These are phyloP conservation scores for Holothuria leucospilota DNA, from an alignment of 53 echinoderm and acorn worm species.

Conservation along the genomic window DNA sequence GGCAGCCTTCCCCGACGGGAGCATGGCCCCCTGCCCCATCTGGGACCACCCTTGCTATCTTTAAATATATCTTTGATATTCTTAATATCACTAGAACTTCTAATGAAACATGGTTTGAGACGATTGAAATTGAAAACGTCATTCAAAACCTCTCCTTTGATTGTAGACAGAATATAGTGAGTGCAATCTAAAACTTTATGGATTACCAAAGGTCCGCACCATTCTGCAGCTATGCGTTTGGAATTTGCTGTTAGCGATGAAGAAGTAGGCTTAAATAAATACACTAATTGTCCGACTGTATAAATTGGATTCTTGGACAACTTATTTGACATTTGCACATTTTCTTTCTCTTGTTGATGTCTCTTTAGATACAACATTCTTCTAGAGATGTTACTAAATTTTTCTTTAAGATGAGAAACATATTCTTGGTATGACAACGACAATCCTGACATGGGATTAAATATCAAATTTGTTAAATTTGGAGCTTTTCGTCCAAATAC, in stretches of 20 bases:
- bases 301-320: constrained; percentile 7
- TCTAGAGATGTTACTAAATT: constrained; percentile 1
- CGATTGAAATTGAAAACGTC: constrained; percentile 54
- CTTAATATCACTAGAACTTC: constrained; percentile 33
- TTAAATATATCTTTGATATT: background rate
- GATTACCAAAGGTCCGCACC: no score
- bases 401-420: constrained; percentile 7
- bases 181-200: constrained; percentile 18
- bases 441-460: background rate
- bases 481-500: background rate
- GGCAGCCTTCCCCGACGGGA: no score
- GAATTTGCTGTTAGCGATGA: background rate
- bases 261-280: background rate
- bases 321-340: background rate
- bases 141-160: constrained; percentile 47
- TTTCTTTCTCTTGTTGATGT: constrained; percentile 20
- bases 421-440: background rate
- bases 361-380: constrained; percentile 6
- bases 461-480: no score
- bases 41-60: no score
- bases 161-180: constrained; percentile 29
- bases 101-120: constrained; percentile 54
- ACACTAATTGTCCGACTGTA: background rate
- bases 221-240: constrained; percentile 7
- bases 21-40: no score